These are phyloP conservation scores for Chrosomus eos DNA, from an alignment of 2,797 vertebrate genomes.

Conservation along the genomic window DNA sequence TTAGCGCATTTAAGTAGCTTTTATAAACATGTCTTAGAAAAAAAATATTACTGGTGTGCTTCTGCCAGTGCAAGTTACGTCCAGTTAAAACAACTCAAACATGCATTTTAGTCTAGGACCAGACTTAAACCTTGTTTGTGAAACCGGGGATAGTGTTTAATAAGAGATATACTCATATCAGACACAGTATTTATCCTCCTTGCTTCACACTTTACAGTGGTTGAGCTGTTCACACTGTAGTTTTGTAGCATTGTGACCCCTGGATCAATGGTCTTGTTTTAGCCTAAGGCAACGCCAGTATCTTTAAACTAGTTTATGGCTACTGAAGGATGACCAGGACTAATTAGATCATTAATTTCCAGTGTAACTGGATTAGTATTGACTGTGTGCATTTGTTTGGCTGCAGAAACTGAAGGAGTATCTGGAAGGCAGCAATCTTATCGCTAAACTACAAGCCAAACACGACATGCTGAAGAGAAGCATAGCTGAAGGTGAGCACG, in stretches of 20 bases:
- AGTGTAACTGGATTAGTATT: slow-evolving; percentile 48
- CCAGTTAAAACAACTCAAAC: too few species aligned
- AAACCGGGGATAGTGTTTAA: not conserved
- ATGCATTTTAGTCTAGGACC: too few species aligned
- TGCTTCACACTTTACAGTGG: not conserved
- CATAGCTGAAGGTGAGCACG: slow-evolving; percentile 80
- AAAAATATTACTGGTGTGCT: too few species aligned
- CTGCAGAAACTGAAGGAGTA: slow-evolving; percentile 88
- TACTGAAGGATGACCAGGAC: slow-evolving; percentile 29
- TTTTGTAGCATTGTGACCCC: not conserved
- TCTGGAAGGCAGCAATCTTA: slow-evolving; percentile 85
- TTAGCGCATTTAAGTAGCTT: too few species aligned
- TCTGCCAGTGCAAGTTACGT: too few species aligned
- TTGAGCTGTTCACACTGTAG: not conserved
- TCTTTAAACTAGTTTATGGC: slow-evolving; percentile 45
- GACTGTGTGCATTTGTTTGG: slow-evolving; percentile 41
- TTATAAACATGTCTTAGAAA: too few species aligned
- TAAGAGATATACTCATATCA: not conserved
- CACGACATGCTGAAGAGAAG: slow-evolving; percentile 88
- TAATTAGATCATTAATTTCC: slow-evolving; percentile 46
- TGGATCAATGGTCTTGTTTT: not conserved
- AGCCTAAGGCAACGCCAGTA: slow-evolving; percentile 15
- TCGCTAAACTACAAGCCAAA: slow-evolving; percentile 90
- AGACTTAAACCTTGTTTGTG: too few species aligned
- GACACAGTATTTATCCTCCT: not conserved